Base-by-base conservation (phyloP, 2,888 invertebrate genomes). In the Cephalotes varians region DNA sequence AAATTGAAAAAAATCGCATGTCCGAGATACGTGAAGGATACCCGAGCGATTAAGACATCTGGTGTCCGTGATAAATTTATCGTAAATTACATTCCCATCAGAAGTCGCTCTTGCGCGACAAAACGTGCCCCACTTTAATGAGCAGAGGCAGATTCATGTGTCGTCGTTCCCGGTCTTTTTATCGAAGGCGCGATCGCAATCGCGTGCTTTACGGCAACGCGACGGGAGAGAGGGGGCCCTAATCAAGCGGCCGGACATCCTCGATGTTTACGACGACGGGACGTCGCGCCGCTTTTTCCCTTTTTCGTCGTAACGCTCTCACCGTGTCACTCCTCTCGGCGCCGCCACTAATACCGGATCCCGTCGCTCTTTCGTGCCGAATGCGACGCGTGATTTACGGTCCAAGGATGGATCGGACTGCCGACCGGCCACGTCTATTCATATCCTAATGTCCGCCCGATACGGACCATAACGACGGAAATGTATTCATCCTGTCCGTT, bases 261-360 rank as follows among this genome's bases (percentile, higher is more conserved):
- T 88, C 91, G 90, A 92, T 92, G 92, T 93, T 92, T 92, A 92
- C 89, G 91, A 88, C 92, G 93, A 91, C 92, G 91, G 91, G 90
- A 91, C 91, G 91, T 90, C 28, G 91, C 28, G 9, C 31, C 28
- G 91, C 91, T 91, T 88, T 82, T 83, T 69, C 62, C 76, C 18
- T 56, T 67, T 74, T 65, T 25, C 18, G n/a, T 34, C 82, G 82
- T 88, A 91, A 92, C 90, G 91, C 89, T 87, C 85, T 90, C 87
- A 40, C 77, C 89, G 87, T 90, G 90, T 90, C 91, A 91, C 90
- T 89, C 91, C 91, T 73, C 60, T 62, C 74, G n/a, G 90, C 92
- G 91, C 90, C 92, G 90, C 89, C 90, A 87, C 85, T 82, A 88
- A 89, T 88, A 87, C 85, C 81, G 85, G 86, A 87, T 90, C 84